phyloP scores from a whole-genome alignment of 2,797 vertebrate genomes.

The Coregonus sp. region DNA sequence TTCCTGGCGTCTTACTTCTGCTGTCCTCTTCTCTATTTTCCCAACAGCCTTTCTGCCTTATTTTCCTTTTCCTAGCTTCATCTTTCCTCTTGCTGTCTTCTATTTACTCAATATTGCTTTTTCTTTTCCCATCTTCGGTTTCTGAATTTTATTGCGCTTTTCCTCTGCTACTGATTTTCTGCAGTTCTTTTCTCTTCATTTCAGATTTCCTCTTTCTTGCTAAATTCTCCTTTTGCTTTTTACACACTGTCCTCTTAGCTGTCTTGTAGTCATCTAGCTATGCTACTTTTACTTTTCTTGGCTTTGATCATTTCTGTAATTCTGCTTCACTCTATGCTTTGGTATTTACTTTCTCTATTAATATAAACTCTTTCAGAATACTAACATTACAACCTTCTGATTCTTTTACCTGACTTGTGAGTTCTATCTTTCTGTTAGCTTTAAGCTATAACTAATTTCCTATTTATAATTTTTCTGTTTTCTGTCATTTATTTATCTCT shows the following conservation, averaged over 20 bases:
- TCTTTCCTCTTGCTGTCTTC: neutral
- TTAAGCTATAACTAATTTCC: neutral
- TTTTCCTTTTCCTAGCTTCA: neutral
- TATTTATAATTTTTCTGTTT: neutral
- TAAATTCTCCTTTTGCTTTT: neutral
- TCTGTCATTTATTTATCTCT: neutral
- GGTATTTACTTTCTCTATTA: neutral
- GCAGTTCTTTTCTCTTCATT: neutral
- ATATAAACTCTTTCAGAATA: too few relatives aligned
- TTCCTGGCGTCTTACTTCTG: neutral
- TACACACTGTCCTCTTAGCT: neutral
- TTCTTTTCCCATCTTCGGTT: neutral
- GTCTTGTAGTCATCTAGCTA: neutral
- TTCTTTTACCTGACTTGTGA: neutral
- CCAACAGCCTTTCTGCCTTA: neutral
- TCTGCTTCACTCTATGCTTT: too few relatives aligned
- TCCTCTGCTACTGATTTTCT: neutral
- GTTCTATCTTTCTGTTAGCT: neutral
- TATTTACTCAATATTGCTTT: neutral
- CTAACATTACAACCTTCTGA: neutral
- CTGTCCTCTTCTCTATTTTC: neutral
- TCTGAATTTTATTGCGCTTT: neutral
- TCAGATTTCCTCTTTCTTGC: neutral
- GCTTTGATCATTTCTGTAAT: neutral
- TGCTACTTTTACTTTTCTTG: neutral